phyloP scores from a whole-genome alignment of 2,113 vertebrate genomes.

The Leucosticte australis region DNA sequence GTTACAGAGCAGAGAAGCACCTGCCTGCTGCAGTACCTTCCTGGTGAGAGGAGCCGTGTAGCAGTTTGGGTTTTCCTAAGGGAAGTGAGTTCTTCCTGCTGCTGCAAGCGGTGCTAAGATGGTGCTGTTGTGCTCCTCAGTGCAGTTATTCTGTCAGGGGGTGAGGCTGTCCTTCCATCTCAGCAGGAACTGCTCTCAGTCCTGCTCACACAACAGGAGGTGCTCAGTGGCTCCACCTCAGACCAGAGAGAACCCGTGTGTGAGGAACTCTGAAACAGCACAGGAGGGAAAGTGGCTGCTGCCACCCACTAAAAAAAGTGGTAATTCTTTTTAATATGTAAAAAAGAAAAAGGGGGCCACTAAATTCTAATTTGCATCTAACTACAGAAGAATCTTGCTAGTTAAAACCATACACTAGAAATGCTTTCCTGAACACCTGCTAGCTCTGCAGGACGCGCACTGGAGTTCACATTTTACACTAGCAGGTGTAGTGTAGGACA shows the following conservation, averaged over 20 bases:
- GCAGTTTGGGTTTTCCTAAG: accelerated
- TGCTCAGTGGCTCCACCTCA: accelerated
- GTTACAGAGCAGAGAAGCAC: background rate
- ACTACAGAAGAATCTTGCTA: background rate
- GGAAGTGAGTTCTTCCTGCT: background rate
- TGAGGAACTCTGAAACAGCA: background rate
- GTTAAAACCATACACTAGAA: background rate
- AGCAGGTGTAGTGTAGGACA: background rate
- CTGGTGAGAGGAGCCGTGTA: accelerated
- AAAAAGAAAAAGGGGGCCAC: accelerated
- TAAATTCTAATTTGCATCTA: background rate
- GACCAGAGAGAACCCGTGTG: no score
- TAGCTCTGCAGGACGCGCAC: accelerated
- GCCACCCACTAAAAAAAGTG: background rate
- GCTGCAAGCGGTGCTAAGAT: accelerated
- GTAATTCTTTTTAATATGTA: background rate
- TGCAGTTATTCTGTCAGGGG: accelerated
- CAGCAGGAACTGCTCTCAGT: background rate
- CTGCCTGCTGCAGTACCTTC: background rate
- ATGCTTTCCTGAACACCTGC: background rate
- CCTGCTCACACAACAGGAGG: background rate
- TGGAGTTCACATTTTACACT: accelerated
- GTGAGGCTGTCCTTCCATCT: accelerated
- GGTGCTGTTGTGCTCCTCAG: background rate
- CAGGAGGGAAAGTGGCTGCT: background rate